Evolutionary conservation across 2,797 vertebrate species (phyloP).

Genomic region (Steatocranus sp.): DNA sequence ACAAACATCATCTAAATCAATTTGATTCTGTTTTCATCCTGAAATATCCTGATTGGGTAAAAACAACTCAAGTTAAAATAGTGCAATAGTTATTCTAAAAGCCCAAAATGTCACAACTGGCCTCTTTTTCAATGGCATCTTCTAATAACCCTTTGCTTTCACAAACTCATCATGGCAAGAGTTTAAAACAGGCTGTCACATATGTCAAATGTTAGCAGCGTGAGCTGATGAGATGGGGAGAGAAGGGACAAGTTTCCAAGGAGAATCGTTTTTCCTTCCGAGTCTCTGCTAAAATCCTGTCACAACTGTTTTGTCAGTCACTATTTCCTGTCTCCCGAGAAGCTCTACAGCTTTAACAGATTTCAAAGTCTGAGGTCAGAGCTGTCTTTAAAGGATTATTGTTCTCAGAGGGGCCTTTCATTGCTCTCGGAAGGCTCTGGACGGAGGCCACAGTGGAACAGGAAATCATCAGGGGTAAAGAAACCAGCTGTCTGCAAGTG

Average conservation of each 20-base stretch:
- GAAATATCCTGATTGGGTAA: background rate
- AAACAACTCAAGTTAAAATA: background rate
- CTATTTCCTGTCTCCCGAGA: background rate
- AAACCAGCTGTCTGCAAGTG: conserved; percentile 16
- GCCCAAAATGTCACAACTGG: background rate
- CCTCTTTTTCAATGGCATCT: conserved; percentile 4
- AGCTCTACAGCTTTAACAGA: conserved; percentile 5
- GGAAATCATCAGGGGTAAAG: background rate
- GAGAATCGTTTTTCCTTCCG: background rate
- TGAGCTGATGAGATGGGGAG: background rate
- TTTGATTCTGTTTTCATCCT: background rate
- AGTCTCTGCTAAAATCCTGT: conserved; percentile 8
- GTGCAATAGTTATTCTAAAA: background rate
- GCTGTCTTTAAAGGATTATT: conserved; percentile 4
- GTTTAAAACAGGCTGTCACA: conserved; percentile 5
- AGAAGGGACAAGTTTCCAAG: conserved; percentile 15
- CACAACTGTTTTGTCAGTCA: conserved; percentile 37
- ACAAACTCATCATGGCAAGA: background rate
- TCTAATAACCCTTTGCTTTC: conserved; percentile 2
- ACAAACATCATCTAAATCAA: background rate
- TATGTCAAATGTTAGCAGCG: background rate
- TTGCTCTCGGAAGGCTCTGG: conserved; percentile 15
- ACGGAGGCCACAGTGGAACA: background rate
- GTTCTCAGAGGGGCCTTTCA: conserved; percentile 1
- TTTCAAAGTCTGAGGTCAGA: background rate